Conservation (phyloP, 1,140 invertebrate species). For the Drosophila bipectinata region DNA sequence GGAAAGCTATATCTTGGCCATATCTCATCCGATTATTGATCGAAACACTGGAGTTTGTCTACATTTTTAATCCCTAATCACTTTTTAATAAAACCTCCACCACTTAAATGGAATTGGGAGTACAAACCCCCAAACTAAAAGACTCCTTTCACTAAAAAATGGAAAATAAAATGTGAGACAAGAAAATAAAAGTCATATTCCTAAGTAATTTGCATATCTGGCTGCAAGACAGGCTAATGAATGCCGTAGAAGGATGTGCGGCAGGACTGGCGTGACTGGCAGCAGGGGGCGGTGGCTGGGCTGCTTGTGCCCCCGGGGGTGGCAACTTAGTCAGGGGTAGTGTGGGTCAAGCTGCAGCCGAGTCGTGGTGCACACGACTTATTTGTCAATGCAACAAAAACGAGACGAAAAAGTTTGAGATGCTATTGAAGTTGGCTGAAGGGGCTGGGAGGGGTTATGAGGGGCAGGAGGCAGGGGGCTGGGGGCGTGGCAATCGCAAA, state of each 20-base stretch:
- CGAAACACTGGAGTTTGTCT: too few relatives aligned
- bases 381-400: conserved; percentile 67
- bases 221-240: conserved; percentile 60
- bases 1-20: too few relatives aligned
- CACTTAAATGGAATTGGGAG: too few relatives aligned
- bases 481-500: conserved; percentile 2
- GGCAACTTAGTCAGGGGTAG: conserved; percentile 2
- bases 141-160: not conserved
- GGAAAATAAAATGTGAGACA: conserved; percentile 21
- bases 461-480: not conserved
- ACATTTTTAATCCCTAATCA: too few relatives aligned
- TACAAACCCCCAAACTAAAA: not conserved
- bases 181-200: conserved; percentile 16
- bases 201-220: conserved; percentile 33
- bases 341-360: conserved; percentile 20
- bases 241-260: conserved; percentile 45
- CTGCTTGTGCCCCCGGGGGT: not conserved
- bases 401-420: conserved; percentile 71
- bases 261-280: not conserved
- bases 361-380: conserved; percentile 24
- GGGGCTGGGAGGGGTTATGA: too few relatives aligned
- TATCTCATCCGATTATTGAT: too few relatives aligned
- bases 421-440: conserved; percentile 45
- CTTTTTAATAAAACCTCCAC: too few relatives aligned
- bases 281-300: not conserved